Conservation (phyloP, 2,113 vertebrate genomes). For the Serilophus lunatus region DNA sequence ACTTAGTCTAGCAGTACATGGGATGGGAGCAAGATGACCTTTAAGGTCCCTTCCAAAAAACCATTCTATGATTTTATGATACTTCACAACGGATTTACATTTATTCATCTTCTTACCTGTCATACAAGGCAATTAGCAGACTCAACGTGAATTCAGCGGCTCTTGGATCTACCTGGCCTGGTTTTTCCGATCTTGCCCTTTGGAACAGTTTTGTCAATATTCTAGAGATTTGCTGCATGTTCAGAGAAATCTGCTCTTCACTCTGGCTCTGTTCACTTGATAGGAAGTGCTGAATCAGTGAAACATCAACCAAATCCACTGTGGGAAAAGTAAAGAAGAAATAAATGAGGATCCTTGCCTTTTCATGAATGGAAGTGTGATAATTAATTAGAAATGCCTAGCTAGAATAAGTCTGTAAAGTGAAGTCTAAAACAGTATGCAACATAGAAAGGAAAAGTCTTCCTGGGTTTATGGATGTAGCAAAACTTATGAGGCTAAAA, state of each 20-base stretch:
- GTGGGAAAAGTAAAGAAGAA: conserved; percentile 18
- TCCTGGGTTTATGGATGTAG: not conserved
- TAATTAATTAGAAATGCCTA: not conserved
- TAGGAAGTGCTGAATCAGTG: conserved; percentile 62
- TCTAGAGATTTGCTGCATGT: conserved; percentile 54
- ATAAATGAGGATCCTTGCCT: not conserved
- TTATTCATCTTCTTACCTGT: conserved; percentile 71
- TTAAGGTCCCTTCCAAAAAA: not conserved
- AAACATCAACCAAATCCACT: conserved; percentile 76
- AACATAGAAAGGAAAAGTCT: not conserved
- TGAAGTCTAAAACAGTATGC: not conserved
- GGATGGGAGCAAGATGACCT: not conserved
- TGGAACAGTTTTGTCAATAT: conserved; percentile 75
- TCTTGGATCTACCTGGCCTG: conserved; percentile 49
- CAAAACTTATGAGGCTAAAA: not conserved
- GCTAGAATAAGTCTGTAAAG: not conserved
- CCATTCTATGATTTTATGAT: not conserved
- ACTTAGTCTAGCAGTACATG: not conserved
- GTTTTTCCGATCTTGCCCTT: conserved; percentile 48
- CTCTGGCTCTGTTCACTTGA: not conserved
- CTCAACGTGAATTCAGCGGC: conserved; percentile 58
- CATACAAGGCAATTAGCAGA: conserved; percentile 75
- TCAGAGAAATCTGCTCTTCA: conserved; percentile 3
- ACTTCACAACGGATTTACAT: not conserved
- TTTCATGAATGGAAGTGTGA: not conserved